phyloP scores from a whole-genome alignment of 2,797 vertebrate species.

The Cynopterus sphinx region DNA sequence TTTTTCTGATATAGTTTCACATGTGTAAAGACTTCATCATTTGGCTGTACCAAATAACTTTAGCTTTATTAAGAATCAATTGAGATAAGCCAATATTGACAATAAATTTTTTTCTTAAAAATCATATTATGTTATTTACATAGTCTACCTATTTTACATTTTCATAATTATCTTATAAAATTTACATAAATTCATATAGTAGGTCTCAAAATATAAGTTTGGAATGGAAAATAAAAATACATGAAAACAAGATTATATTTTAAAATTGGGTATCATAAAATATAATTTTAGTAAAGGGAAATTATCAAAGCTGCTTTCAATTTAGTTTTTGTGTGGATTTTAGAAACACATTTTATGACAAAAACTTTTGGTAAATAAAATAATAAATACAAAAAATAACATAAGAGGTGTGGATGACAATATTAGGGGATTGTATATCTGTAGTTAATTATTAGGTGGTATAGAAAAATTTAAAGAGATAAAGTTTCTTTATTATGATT shows the following conservation, averaged over 20 bases:
- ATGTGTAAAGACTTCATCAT: neutral
- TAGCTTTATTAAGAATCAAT: neutral
- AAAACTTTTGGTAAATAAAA: constrained; percentile 33
- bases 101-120: neutral
- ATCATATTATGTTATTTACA: neutral
- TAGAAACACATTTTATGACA: neutral
- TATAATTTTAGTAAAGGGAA: neutral
- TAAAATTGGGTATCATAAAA: neutral
- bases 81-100: neutral
- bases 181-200: neutral
- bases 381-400: neutral
- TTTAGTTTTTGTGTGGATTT: neutral
- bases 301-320: neutral
- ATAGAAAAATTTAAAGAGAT: neutral
- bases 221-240: constrained; percentile 8
- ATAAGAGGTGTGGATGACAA: neutral
- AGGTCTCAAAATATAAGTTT: neutral
- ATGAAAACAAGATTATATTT: neutral
- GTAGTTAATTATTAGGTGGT: neutral
- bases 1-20: neutral
- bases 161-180: neutral
- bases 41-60: neutral
- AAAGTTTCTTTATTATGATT: neutral
- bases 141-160: neutral
- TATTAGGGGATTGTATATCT: neutral